These are phyloP conservation scores for Oryzias woworae DNA, from an alignment of 2,113 vertebrate genomes.

Conservation along the genomic window DNA sequence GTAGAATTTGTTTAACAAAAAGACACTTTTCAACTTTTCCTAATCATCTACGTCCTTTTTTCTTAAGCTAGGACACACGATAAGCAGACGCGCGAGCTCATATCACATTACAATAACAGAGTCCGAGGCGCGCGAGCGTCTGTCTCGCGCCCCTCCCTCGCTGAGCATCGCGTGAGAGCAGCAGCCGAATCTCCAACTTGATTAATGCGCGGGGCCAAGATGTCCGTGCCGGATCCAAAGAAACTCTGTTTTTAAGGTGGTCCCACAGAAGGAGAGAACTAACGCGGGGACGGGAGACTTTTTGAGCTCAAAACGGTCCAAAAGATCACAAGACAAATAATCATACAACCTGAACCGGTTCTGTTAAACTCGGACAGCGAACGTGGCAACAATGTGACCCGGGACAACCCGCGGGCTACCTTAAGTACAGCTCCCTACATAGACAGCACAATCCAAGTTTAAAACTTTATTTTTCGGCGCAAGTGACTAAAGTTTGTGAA, in stretches of 20 bases:
- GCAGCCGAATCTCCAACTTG: conserved; percentile 66
- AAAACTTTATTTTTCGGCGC: not conserved
- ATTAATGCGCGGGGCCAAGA: conserved; percentile 72
- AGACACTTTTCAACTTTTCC: too few relatives aligned
- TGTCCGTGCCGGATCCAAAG: conserved; percentile 64
- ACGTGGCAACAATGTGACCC: not conserved
- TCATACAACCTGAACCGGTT: not conserved
- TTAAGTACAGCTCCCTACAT: not conserved
- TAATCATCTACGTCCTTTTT: too few relatives aligned
- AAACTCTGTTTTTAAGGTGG: conserved; percentile 68
- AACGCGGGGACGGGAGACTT: not conserved
- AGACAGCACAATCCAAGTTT: not conserved
- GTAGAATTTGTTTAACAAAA: too few relatives aligned
- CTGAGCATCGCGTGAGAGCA: conserved; percentile 80
- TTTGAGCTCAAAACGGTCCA: too few relatives aligned
- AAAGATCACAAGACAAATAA: not conserved
- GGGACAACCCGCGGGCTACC: not conserved
- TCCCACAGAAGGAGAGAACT: not conserved
- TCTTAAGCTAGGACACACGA: not conserved
- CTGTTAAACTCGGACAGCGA: not conserved
- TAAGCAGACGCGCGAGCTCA: not conserved
- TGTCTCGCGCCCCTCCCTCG: conserved; percentile 47
- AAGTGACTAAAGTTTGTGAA: not conserved
- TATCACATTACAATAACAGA: conserved; percentile 3
- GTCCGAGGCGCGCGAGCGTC: conserved; percentile 54